These are phyloP conservation scores for Tyrophagus putrescentiae DNA, from an alignment of 1,140 invertebrate genomes.

Conservation along the genomic window DNA sequence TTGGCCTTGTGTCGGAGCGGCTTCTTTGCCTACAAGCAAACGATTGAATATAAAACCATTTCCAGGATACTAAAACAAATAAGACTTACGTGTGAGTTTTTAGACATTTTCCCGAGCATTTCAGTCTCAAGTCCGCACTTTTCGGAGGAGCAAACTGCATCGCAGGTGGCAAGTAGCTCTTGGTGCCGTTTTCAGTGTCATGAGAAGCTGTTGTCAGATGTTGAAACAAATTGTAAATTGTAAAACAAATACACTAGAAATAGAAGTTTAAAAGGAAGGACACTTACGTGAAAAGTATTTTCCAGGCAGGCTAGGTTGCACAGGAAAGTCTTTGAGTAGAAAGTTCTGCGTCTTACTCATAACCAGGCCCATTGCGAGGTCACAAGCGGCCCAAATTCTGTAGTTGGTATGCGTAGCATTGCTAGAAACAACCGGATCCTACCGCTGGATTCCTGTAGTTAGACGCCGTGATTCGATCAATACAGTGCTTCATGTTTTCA, in stretches of 20 bases:
- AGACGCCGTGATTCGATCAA: slow-evolving; percentile 20
- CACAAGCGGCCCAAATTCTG: slow-evolving; percentile 92
- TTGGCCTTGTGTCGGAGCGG: neutral
- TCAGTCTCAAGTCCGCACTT: slow-evolving; percentile 25
- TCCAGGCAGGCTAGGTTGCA: slow-evolving; percentile 46
- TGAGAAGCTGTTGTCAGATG: slow-evolving; percentile 20
- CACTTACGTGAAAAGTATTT: slow-evolving; percentile 37
- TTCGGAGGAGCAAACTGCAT: slow-evolving; percentile 32
- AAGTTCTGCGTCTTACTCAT: slow-evolving; percentile 68
- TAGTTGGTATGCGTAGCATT: slow-evolving; percentile 33
- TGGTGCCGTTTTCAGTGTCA: slow-evolving; percentile 28
- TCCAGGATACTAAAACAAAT: no score
- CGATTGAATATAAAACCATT: no score
- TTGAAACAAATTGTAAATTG: slow-evolving; percentile 24
- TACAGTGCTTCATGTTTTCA: slow-evolving; percentile 43
- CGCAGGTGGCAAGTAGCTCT: slow-evolving; percentile 33
- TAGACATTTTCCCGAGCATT: slow-evolving; percentile 23
- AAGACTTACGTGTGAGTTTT: slow-evolving; percentile 17
- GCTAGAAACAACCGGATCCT: slow-evolving; percentile 4
- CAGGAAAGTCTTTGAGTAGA: slow-evolving; percentile 71
- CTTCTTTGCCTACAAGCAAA: no score
- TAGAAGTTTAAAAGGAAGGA: slow-evolving; percentile 1
- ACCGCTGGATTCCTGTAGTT: neutral
- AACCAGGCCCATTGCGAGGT: slow-evolving; percentile 75
- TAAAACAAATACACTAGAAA: slow-evolving; percentile 22